These are phyloP conservation scores for Phrynosoma blainvillii DNA, from an alignment of 2,113 vertebrate genomes.

Conservation along the genomic window DNA sequence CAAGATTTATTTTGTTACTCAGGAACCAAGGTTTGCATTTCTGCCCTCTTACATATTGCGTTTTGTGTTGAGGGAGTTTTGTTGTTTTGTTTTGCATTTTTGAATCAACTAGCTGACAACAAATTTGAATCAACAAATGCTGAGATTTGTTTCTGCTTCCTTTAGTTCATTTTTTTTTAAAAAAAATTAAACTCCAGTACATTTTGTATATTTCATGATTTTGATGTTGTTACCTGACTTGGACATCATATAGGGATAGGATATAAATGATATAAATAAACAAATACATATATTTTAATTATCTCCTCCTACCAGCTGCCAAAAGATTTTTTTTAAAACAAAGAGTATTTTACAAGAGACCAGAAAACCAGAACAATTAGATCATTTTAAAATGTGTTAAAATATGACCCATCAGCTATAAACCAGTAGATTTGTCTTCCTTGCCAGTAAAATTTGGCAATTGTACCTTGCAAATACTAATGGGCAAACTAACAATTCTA, in stretches of 20 bases:
- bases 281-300: not conserved
- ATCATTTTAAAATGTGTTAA: not conserved
- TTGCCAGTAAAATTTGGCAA: not conserved
- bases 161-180: too few species aligned
- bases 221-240: not conserved
- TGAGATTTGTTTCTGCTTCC: too few species aligned
- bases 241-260: not conserved
- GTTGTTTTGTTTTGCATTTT: not conserved
- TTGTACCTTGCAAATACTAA: not conserved
- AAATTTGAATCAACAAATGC: too few species aligned
- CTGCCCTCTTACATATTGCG: not conserved
- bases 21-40: not conserved
- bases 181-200: too few species aligned
- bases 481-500: not conserved
- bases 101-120: too few species aligned
- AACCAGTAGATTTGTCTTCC: not conserved
- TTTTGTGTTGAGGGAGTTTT: not conserved
- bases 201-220: too few species aligned
- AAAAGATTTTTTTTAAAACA: too few species aligned
- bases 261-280: not conserved
- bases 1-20: not conserved
- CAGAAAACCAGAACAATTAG: not conserved
- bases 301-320: not conserved
- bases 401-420: not conserved
- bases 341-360: not conserved